Evolutionary conservation across 2,888 invertebrate genomes (phyloP), one percentile per base, ranked within the genome.

Genomic region (Aphodius granarius): DNA sequence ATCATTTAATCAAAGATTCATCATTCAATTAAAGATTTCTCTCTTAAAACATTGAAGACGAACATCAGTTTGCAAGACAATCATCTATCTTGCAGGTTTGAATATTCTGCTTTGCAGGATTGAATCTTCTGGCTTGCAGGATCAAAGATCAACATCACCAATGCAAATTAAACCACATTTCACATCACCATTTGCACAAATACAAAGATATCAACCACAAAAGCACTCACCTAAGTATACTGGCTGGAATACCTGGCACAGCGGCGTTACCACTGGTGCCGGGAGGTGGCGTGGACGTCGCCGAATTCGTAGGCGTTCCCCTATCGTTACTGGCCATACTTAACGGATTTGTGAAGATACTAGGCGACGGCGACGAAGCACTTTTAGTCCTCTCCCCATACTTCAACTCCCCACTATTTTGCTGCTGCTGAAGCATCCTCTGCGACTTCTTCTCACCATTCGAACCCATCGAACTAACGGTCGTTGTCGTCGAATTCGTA

Each of bases 191-290:
- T n/a, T n/a, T n/a, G n/a, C n/a, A n/a, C n/a, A n/a, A n/a, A n/a
- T n/a, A n/a, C 16, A 76, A 76, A 43, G 71, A 72, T n/a, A n/a
- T n/a, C n/a, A n/a, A n/a, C n/a, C n/a, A 21, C 16, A 19, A 74
- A 73, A 79, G n/a, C n/a, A n/a, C 84, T 86, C 83, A 89, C 89
- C 89, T 88, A 83, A 88, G 85, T 81, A 89, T 88, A 83, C 88
- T 88, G 78, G 88, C 84, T 77, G 88, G 88, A 86, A 90, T 78
- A 81, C 78, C 79, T 18, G 81, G 81, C 62, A 78, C 71, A 70
- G 78, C 75, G 63, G 78, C 74, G 21, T 22, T 68, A 77, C 76
- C 66, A 68, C 77, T 81, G 78, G 83, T 83, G 79, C 82, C 82
- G 79, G 84, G 84, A 76, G 84, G 83, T 74, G 84, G 82, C 76